Evolutionary conservation across 2,113 vertebrate species (phyloP).

Genomic region (Carollia perspicillata): DNA sequence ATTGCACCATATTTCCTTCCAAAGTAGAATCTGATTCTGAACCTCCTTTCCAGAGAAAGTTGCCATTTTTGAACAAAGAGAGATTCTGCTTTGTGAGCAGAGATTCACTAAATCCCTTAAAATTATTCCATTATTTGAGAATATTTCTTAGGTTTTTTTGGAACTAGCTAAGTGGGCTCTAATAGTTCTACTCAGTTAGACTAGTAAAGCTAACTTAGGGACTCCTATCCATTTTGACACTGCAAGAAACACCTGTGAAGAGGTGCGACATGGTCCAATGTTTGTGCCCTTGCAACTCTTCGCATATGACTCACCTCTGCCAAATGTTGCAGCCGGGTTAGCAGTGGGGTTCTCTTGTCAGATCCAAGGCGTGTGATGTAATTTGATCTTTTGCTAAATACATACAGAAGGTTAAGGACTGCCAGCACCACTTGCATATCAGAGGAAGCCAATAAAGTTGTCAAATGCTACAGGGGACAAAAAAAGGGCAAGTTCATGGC

Average conservation of each 20-base stretch:
- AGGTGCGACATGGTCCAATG: neutral
- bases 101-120: conserved; percentile 33
- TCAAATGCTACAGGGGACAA: conserved; percentile 88
- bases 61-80: neutral
- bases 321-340: conserved; percentile 94
- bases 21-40: conserved; percentile 19
- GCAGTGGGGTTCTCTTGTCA: conserved; percentile 93
- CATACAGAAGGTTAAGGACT: conserved; percentile 97
- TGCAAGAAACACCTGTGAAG: neutral
- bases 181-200: neutral
- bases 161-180: neutral
- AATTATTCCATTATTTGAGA: neutral
- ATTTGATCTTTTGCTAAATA: conserved; percentile 98
- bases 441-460: conserved; percentile 95
- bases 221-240: conserved; percentile 12
- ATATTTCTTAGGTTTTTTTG: neutral
- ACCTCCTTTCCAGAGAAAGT: neutral
- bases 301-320: conserved; percentile 87
- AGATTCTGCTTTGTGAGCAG: neutral
- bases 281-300: neutral
- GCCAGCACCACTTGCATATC: conserved; percentile 99
- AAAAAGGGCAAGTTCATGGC: conserved; percentile 8
- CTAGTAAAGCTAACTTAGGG: neutral
- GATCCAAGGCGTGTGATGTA: conserved; percentile 96
- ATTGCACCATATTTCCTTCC: neutral